A percentile compares a stretch with the other conserved stretches of the same genome.
These are phyloP conservation scores for Calephelis perditalis DNA, from an alignment of 2,888 invertebrate genomes.

Conservation along the genomic window DNA sequence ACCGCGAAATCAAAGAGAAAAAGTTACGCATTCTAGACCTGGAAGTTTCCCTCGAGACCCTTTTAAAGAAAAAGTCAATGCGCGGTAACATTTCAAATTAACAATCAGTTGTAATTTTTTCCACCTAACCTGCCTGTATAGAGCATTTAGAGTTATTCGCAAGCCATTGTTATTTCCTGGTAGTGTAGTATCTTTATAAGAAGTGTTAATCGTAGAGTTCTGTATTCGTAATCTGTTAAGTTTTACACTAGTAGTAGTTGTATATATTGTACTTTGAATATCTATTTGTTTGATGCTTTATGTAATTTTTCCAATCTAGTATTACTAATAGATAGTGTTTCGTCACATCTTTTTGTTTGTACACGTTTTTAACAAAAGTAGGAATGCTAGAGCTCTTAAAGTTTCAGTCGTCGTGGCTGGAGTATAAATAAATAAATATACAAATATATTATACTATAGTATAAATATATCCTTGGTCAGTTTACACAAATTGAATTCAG, in stretches of 20 bases:
- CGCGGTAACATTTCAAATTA: constrained; percentile 58
- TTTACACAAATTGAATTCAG: too few species aligned
- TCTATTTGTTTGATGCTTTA: too few species aligned
- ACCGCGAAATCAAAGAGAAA: constrained; percentile 89
- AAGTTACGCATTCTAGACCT: constrained; percentile 89
- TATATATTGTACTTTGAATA: background rate
- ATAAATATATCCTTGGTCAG: too few species aligned
- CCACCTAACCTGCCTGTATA: constrained; percentile 19
- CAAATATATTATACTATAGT: too few species aligned
- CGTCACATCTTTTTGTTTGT: too few species aligned
- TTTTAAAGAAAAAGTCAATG: constrained; percentile 84
- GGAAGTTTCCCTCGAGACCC: constrained; percentile 88
- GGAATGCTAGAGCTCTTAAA: too few species aligned
- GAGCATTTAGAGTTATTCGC: constrained; percentile 15
- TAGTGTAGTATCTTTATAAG: constrained; percentile 6
- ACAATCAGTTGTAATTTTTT: constrained; percentile 72
- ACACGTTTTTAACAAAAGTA: too few species aligned
- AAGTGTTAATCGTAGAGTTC: constrained; percentile 12
- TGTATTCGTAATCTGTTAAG: constrained; percentile 18
- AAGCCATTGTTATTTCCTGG: constrained; percentile 18
- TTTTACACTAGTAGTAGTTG: constrained; percentile 18
- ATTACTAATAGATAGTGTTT: too few species aligned
- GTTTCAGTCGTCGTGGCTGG: too few species aligned
- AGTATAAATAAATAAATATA: too few species aligned
- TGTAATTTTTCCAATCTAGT: too few species aligned